These are phyloP conservation scores for Drosophila asahinai DNA, from an alignment of 1,140 invertebrate genomes.

Conservation along the genomic window DNA sequence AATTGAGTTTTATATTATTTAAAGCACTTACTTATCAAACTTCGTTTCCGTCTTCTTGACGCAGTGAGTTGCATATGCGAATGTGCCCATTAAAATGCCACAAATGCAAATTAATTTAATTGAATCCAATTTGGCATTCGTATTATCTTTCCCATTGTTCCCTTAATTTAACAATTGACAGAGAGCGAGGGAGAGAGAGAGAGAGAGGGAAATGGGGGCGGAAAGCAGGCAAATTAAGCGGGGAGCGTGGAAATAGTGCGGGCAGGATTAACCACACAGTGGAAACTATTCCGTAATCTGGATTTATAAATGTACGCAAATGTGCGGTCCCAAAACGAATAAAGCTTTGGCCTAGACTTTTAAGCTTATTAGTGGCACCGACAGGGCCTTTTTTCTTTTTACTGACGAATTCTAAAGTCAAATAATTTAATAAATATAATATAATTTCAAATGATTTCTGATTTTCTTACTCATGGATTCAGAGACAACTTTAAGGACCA, in stretches of 20 bases:
- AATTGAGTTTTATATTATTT: conserved; percentile 51
- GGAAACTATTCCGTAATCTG: conserved; percentile 40
- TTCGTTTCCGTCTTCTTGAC: conserved; percentile 32
- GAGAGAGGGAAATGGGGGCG: neutral
- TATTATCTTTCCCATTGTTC: conserved; percentile 46
- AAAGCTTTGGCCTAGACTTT: conserved; percentile 8
- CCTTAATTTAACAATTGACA: conserved; percentile 41
- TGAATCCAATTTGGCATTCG: conserved; percentile 65
- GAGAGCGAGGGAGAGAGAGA: neutral
- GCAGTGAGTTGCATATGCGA: conserved; percentile 35
- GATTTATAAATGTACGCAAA: conserved; percentile 21
- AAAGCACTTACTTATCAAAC: conserved; percentile 52
- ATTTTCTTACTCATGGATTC: neutral
- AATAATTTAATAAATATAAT: neutral
- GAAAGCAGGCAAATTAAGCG: neutral
- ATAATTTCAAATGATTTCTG: neutral
- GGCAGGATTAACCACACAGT: conserved; percentile 22
- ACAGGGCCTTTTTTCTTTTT: neutral
- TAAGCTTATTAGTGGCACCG: conserved; percentile 18
- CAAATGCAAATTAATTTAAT: conserved; percentile 74
- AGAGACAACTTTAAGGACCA: neutral
- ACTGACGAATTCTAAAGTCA: neutral
- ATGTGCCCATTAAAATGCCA: conserved; percentile 47
- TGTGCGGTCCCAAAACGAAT: conserved; percentile 11
- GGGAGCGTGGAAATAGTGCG: neutral